Evolutionary conservation across 2,888 invertebrate genomes (phyloP).

Genomic region (Geotrupes spiniger): DNA sequence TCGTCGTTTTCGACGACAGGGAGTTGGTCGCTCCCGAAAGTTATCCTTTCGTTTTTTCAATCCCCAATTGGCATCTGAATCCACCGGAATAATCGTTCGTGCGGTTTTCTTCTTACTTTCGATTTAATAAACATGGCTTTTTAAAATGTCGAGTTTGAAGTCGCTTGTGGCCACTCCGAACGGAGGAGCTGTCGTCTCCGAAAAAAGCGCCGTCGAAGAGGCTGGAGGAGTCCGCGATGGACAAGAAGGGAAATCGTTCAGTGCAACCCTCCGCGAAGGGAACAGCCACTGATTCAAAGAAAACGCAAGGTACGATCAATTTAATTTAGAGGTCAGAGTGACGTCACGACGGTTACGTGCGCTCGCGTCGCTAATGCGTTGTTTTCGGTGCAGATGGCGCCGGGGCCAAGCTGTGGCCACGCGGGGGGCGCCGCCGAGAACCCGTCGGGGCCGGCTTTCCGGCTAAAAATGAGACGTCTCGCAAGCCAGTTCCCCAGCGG

Average conservation of each 20-base stretch:
- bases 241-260: slow-evolving; percentile 71
- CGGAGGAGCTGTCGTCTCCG: slow-evolving; percentile 65
- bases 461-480: slow-evolving; percentile 62
- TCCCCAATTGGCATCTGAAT: slow-evolving; percentile 28
- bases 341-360: slow-evolving; percentile 2
- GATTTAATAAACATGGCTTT: slow-evolving; percentile 72
- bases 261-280: slow-evolving; percentile 69
- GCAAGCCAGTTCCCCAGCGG: slow-evolving; percentile 68
- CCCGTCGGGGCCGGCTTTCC: slow-evolving; percentile 57
- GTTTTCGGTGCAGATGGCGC: slow-evolving; percentile 52
- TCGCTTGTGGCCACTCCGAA: slow-evolving; percentile 67
- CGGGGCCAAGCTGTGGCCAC: slow-evolving; percentile 61
- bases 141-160: slow-evolving; percentile 76
- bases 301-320: slow-evolving; percentile 62
- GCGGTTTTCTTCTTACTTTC: slow-evolving; percentile 56
- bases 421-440: slow-evolving; percentile 62
- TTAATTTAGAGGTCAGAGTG: slow-evolving; percentile 16
- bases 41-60: slow-evolving; percentile 16
- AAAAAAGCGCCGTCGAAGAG: slow-evolving; percentile 41
- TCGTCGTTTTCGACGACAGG: slow-evolving; percentile 70
- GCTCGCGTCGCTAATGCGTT: too few species aligned
- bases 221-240: slow-evolving; percentile 55
- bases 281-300: slow-evolving; percentile 70
- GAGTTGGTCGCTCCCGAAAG: slow-evolving; percentile 48
- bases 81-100: slow-evolving; percentile 25